phyloP scores from a whole-genome alignment of 2,888 invertebrate species.

The Galeruca laticollis region DNA sequence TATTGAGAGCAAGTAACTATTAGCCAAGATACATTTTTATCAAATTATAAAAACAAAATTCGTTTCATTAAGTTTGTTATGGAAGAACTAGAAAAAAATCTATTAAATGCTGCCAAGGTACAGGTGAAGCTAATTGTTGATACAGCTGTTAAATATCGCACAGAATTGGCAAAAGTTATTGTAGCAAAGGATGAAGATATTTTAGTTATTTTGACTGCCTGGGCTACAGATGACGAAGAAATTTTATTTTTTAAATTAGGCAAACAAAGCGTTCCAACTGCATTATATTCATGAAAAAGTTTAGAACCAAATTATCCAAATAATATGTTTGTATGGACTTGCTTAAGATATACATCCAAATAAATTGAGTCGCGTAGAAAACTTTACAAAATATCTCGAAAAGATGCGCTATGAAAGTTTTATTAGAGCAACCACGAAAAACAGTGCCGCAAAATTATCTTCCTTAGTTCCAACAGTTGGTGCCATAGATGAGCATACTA shows the following conservation, averaged over 20 bases:
- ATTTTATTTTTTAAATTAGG: neutral
- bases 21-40: neutral
- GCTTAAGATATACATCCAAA: neutral
- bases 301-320: conserved; percentile 1
- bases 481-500: too few species aligned
- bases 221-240: neutral
- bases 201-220: neutral
- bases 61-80: neutral
- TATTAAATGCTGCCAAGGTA: conserved; percentile 4
- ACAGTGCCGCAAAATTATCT: too few species aligned
- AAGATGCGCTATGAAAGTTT: neutral
- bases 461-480: too few species aligned
- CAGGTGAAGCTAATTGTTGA: neutral
- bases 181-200: conserved; percentile 10
- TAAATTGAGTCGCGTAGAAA: neutral
- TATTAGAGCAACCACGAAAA: neutral
- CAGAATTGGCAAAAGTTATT: neutral
- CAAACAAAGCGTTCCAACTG: neutral
- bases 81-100: conserved; percentile 3
- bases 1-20: too few species aligned
- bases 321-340: neutral
- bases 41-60: conserved; percentile 9
- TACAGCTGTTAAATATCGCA: neutral
- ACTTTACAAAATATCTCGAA: neutral
- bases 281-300: neutral